These are phyloP conservation scores for Leptopilina syphax DNA, from an alignment of 2,888 invertebrate genomes.

Conservation along the genomic window DNA sequence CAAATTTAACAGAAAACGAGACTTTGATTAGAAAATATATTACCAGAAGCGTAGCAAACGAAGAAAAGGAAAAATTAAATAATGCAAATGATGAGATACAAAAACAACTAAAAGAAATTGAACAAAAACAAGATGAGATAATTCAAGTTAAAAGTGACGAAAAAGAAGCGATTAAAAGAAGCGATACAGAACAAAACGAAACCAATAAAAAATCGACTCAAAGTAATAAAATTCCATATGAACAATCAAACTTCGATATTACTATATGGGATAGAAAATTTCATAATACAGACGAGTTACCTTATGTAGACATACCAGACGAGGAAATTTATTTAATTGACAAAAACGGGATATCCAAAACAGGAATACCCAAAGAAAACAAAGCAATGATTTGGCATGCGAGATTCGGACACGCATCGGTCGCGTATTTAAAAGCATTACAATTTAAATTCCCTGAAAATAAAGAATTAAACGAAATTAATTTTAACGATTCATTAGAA, in stretches of 20 bases:
- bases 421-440: constrained; percentile 41
- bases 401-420: constrained; percentile 36
- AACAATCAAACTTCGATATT: background rate
- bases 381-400: background rate
- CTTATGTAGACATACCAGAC: background rate
- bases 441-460: constrained; percentile 43
- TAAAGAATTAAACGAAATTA: constrained; percentile 19
- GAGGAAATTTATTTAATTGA: background rate
- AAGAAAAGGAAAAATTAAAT: background rate
- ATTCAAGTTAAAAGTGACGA: background rate
- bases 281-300: constrained; percentile 6
- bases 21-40: background rate
- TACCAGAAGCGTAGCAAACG: background rate
- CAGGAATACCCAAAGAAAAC: background rate
- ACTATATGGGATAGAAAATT: constrained; percentile 11
- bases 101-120: background rate
- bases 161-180: background rate
- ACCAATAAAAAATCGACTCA: background rate
- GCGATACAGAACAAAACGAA: background rate
- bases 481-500: background rate
- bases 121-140: background rate
- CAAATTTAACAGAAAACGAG: constrained; percentile 33
- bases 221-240: background rate
- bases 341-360: background rate
- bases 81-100: too few species aligned